phyloP scores from a whole-genome alignment of 2,113 vertebrate genomes.

The Hyaena hyaena region DNA sequence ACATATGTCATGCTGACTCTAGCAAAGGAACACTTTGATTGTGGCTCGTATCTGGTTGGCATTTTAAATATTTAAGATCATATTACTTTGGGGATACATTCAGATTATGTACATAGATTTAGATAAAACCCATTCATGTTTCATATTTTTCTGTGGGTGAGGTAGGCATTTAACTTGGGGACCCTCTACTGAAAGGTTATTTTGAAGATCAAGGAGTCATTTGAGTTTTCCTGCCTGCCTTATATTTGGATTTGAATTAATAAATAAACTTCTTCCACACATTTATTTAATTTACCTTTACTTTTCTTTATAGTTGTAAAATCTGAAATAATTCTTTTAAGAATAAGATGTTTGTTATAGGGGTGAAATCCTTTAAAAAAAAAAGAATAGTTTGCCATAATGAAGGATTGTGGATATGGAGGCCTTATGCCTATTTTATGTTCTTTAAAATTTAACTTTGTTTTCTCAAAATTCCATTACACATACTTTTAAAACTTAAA shows the following conservation, averaged over 20 bases:
- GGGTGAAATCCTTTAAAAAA: background rate
- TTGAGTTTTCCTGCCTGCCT: background rate
- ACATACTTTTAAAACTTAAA: background rate
- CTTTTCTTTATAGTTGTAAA: conserved; percentile 50
- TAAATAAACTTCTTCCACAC: background rate
- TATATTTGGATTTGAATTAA: background rate
- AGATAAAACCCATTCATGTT: background rate
- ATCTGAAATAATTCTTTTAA: conserved; percentile 2
- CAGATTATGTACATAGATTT: background rate
- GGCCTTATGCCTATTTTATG: background rate
- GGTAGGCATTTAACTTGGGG: background rate
- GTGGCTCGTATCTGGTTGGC: background rate
- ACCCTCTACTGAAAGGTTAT: background rate
- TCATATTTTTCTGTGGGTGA: background rate
- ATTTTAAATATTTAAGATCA: background rate
- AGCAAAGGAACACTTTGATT: background rate
- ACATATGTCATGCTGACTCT: background rate
- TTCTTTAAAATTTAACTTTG: conserved; percentile 5
- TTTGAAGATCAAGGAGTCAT: conserved; percentile 23
- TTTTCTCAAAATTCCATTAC: conserved; percentile 10
- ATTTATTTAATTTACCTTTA: conserved; percentile 31
- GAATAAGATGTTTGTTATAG: background rate
- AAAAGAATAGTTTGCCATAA: background rate
- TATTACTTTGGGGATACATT: background rate
- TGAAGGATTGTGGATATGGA: background rate